A percentile compares a stretch with the other conserved stretches of the same genome.
Evolutionary conservation across 2,797 vertebrate genomes (phyloP).

Genomic region (Clamator glandarius): DNA sequence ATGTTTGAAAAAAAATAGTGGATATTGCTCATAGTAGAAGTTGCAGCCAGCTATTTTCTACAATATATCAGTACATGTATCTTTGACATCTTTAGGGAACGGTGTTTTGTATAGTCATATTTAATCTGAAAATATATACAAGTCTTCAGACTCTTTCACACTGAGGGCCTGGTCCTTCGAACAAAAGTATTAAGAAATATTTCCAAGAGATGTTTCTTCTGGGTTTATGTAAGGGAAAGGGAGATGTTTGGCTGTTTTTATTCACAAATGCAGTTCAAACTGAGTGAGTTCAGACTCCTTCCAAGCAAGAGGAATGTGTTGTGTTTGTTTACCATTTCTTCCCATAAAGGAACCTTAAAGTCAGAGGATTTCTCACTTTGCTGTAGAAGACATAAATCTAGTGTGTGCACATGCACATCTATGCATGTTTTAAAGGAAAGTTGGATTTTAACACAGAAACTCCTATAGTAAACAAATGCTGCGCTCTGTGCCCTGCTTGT

Average conservation of each 20-base stretch:
- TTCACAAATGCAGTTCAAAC: background rate
- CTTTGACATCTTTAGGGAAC: background rate
- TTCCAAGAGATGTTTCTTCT: background rate
- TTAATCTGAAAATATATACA: background rate
- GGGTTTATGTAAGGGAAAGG: background rate
- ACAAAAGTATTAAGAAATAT: background rate
- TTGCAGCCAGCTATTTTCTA: background rate
- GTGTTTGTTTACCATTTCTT: background rate
- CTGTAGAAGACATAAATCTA: background rate
- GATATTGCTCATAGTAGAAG: background rate
- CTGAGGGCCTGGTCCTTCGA: background rate
- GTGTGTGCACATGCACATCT: rapidly evolving
- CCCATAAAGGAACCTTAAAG: background rate
- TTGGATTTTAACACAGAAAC: background rate
- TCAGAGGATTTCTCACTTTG: background rate
- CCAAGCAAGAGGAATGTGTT: background rate
- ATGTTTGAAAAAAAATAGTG: background rate
- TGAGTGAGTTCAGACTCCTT: background rate
- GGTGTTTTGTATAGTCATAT: background rate
- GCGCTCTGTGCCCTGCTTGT: background rate
- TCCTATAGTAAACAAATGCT: background rate
- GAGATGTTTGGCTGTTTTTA: background rate
- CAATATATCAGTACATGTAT: background rate
- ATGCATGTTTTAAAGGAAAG: background rate
- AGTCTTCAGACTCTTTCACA: background rate